Evolutionary conservation across 2,888 invertebrate species (phyloP).

Genomic region (Lutraria lutraria): DNA sequence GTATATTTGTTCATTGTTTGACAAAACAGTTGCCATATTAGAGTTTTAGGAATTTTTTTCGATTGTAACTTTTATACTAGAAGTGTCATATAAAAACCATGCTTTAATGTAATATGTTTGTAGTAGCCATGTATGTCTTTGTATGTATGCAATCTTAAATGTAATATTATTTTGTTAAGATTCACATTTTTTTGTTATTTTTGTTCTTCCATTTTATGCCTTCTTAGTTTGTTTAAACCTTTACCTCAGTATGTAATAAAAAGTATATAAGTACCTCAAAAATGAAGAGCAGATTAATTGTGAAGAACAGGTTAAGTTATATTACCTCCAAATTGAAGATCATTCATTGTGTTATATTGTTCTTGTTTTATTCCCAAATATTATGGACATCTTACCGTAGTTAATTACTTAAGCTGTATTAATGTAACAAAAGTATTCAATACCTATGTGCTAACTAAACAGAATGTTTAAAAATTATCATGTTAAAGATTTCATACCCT

Average conservation of each 20-base stretch:
- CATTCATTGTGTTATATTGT: not conserved
- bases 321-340: constrained; percentile 6
- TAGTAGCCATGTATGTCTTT: not conserved
- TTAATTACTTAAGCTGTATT: not conserved
- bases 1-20: constrained; percentile 28
- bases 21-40: constrained; percentile 50
- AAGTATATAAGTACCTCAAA: not conserved
- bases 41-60: constrained; percentile 24
- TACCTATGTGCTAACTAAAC: not conserved
- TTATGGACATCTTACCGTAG: not conserved
- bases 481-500: not conserved
- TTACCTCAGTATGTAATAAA: constrained; percentile 3
- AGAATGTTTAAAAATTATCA: not conserved
- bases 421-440: not conserved
- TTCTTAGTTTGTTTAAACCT: constrained; percentile 4
- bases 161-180: constrained; percentile 20
- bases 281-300: not conserved
- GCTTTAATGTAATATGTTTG: constrained; percentile 11
- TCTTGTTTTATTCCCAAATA: not conserved
- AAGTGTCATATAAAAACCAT: constrained; percentile 37
- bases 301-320: not conserved
- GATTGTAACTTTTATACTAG: constrained; percentile 36
- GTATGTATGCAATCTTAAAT: constrained; percentile 8
- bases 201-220: constrained; percentile 18
- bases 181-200: not conserved